These are phyloP conservation scores for Steinernema scapterisci DNA, from an alignment of 2,888 invertebrate species.

Conservation along the genomic window DNA sequence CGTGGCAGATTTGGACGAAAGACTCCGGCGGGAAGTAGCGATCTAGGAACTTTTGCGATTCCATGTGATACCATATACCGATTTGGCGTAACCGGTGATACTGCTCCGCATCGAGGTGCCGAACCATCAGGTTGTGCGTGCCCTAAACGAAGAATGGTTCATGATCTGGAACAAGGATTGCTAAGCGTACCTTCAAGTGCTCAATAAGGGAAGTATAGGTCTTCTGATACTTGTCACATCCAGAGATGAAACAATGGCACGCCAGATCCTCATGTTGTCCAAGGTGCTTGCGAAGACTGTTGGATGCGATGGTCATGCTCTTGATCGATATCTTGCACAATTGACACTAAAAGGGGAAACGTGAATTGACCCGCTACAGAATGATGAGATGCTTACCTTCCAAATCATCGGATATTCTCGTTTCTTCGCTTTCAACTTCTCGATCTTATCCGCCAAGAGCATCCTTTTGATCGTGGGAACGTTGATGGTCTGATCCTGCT, in stretches of 20 bases:
- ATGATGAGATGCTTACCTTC: too few relatives aligned
- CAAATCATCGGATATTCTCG: too few relatives aligned
- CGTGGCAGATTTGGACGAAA: neutral
- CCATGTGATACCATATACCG: neutral
- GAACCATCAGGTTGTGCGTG: too few relatives aligned
- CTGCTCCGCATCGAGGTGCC: neutral
- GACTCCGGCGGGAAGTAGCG: conserved; percentile 18
- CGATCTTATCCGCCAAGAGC: too few relatives aligned
- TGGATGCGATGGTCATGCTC: neutral
- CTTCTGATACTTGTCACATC: neutral
- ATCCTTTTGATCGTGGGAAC: too few relatives aligned
- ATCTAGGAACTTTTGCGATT: neutral
- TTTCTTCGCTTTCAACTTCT: too few relatives aligned
- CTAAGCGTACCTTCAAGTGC: neutral
- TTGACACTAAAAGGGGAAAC: neutral
- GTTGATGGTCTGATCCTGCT: too few relatives aligned
- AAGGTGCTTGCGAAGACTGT: neutral
- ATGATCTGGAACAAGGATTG: neutral
- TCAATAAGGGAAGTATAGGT: neutral
- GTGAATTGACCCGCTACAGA: too few relatives aligned
- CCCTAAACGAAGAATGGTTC: too few relatives aligned
- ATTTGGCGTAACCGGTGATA: neutral
- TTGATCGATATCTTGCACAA: neutral
- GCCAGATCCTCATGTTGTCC: neutral
- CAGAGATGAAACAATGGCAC: neutral